A percentile compares a stretch with the other conserved stretches of the same genome.
These are phyloP conservation scores for Papilio glaucus DNA, from an alignment of 1,140 invertebrate species.

Conservation along the genomic window DNA sequence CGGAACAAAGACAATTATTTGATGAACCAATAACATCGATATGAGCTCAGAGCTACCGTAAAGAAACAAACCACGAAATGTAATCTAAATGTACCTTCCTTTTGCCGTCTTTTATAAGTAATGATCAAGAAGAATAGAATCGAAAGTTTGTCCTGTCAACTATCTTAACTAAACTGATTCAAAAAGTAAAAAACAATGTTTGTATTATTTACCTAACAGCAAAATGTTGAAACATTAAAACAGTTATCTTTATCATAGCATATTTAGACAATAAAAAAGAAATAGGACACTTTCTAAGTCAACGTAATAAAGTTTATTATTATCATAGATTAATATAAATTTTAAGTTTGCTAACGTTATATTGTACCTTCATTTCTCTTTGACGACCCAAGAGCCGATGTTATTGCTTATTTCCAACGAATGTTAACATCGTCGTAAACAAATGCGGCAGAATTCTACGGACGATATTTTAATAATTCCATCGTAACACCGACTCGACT, in stretches of 20 bases:
- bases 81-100: too few species aligned
- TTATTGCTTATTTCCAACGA: slow-evolving; percentile 26
- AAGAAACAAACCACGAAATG: too few species aligned
- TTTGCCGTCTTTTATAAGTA: too few species aligned
- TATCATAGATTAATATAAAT: background rate
- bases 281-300: slow-evolving; percentile 10
- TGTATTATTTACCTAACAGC: background rate
- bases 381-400: slow-evolving; percentile 5
- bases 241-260: too few species aligned
- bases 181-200: too few species aligned
- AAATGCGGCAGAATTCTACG: slow-evolving; percentile 30
- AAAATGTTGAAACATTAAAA: background rate
- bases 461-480: slow-evolving; percentile 41
- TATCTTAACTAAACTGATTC: too few species aligned
- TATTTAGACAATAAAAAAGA: background rate
- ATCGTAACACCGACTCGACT: slow-evolving; percentile 27
- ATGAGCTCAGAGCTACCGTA: too few species aligned
- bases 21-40: too few species aligned
- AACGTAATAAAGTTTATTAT: slow-evolving; percentile 12
- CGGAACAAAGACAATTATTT: too few species aligned
- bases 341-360: slow-evolving; percentile 4
- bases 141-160: too few species aligned
- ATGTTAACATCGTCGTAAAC: slow-evolving; percentile 37
- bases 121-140: too few species aligned
- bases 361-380: slow-evolving; percentile 5